Percentiles rank a stretch among this genome's conserved stretches.
These are phyloP conservation scores for Mactromeris polynyma DNA, from an alignment of 2,888 invertebrate species.

Conservation along the genomic window DNA sequence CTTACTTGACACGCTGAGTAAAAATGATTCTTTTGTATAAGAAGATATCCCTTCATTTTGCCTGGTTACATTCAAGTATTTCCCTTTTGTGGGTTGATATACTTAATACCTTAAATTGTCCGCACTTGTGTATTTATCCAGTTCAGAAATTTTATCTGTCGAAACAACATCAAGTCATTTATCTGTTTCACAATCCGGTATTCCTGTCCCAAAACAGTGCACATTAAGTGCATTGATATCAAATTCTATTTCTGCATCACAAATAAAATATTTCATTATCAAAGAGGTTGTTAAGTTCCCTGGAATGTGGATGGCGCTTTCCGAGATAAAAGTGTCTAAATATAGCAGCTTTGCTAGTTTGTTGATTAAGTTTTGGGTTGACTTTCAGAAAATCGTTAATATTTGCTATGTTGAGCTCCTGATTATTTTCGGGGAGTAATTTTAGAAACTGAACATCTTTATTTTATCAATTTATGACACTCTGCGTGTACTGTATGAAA, in stretches of 20 bases:
- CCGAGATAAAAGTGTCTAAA: not conserved
- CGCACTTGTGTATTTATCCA: not conserved
- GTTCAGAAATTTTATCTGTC: not conserved
- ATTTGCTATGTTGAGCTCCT: not conserved
- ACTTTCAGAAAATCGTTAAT: not conserved
- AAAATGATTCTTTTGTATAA: no score
- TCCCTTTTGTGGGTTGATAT: no score
- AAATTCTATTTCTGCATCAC: not conserved
- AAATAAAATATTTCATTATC: not conserved
- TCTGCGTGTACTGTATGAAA: not conserved
- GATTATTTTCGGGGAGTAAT: not conserved
- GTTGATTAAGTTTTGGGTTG: not conserved
- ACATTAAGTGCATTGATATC: not conserved
- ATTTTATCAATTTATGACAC: slow-evolving; percentile 15
- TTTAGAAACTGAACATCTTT: slow-evolving; percentile 5
- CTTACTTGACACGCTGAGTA: no score
- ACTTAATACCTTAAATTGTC: not conserved
- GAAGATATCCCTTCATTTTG: no score
- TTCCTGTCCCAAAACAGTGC: not conserved
- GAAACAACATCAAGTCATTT: not conserved
- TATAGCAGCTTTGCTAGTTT: not conserved
- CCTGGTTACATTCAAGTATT: no score
- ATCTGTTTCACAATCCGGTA: not conserved
- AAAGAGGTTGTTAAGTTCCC: not conserved
- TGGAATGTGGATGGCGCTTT: not conserved